These are phyloP conservation scores for Micrasema minimum DNA, from an alignment of 1,140 invertebrate genomes.

Conservation along the genomic window DNA sequence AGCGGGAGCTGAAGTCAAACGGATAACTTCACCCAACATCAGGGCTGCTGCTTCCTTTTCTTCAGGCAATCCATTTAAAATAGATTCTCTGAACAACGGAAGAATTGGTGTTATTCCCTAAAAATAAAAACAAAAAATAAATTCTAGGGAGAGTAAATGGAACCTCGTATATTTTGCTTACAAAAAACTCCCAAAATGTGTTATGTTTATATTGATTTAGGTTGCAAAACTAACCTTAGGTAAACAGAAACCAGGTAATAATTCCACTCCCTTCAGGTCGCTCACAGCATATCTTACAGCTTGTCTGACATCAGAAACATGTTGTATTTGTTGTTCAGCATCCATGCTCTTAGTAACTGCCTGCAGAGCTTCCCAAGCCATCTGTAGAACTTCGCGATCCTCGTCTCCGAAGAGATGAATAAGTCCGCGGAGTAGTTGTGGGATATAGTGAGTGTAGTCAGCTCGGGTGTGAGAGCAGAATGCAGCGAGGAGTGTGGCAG, in stretches of 20 bases:
- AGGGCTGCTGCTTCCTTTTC: constrained; percentile 95
- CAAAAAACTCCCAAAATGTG: no score
- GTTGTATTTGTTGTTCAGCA: constrained; percentile 81
- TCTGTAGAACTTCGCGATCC: constrained; percentile 84
- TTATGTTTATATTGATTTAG: no score
- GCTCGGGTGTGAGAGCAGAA: constrained; percentile 90
- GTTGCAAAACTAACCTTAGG: constrained; percentile 76
- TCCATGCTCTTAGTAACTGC: constrained; percentile 91
- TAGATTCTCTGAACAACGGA: constrained; percentile 94
- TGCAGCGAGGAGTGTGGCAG: constrained; percentile 86
- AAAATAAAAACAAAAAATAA: no score
- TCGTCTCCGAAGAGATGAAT: constrained; percentile 86
- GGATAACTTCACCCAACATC: constrained; percentile 93
- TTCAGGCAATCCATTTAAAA: constrained; percentile 93
- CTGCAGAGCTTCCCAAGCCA: constrained; percentile 90
- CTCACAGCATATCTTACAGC: constrained; percentile 90
- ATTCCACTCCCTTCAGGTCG: constrained; percentile 82
- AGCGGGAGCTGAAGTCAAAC: constrained; percentile 83
- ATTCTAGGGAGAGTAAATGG: no score
- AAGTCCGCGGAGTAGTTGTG: constrained; percentile 88
- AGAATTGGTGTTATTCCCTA: constrained; percentile 92
- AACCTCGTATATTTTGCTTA: no score
- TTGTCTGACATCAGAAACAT: constrained; percentile 90
- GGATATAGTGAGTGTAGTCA: constrained; percentile 87
- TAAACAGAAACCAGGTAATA: constrained; percentile 94